Evolutionary conservation across 2,888 invertebrate species (phyloP).

Genomic region (Rhabditoides inermis): DNA sequence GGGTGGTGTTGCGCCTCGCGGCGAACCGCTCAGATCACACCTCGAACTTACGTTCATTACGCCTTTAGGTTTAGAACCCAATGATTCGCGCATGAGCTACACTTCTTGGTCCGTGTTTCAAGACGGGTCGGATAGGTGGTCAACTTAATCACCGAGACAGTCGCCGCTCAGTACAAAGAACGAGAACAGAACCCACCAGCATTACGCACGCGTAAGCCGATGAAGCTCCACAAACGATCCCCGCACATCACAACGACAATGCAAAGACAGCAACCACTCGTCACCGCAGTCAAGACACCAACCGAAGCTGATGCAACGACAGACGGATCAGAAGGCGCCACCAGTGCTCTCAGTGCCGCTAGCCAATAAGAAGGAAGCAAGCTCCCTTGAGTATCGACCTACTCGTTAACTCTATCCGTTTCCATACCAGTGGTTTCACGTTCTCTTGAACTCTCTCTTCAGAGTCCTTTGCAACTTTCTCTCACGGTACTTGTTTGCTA

Average conservation of each 20-base stretch:
- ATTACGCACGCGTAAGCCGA: too few relatives aligned
- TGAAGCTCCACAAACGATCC: constrained; percentile 1
- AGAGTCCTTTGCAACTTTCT: too few relatives aligned
- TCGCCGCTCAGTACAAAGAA: constrained; percentile 5
- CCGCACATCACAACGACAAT: neutral
- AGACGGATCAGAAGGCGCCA: constrained; percentile 4
- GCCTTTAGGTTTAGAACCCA: constrained; percentile 63
- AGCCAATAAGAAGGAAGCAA: too few relatives aligned
- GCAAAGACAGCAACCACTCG: neutral
- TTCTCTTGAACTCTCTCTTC: too few relatives aligned
- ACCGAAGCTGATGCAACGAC: constrained; percentile 10
- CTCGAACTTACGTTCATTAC: constrained; percentile 67
- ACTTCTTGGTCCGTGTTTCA: constrained; percentile 72
- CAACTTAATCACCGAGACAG: constrained; percentile 24
- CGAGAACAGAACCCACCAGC: too few relatives aligned
- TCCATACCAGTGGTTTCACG: too few relatives aligned
- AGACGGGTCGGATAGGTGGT: constrained; percentile 64
- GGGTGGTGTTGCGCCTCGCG: constrained; percentile 60
- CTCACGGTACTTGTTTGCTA: too few relatives aligned
- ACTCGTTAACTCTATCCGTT: too few relatives aligned
- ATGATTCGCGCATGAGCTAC: constrained; percentile 67
- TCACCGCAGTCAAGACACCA: constrained; percentile 7
- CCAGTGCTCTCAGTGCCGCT: constrained; percentile 10
- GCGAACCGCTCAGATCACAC: constrained; percentile 4
- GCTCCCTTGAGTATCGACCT: too few relatives aligned